A percentile compares a stretch with the other conserved stretches of the same genome.
These are phyloP conservation scores for Drusus annulatus DNA, from an alignment of 1,140 invertebrate species.

Conservation along the genomic window DNA sequence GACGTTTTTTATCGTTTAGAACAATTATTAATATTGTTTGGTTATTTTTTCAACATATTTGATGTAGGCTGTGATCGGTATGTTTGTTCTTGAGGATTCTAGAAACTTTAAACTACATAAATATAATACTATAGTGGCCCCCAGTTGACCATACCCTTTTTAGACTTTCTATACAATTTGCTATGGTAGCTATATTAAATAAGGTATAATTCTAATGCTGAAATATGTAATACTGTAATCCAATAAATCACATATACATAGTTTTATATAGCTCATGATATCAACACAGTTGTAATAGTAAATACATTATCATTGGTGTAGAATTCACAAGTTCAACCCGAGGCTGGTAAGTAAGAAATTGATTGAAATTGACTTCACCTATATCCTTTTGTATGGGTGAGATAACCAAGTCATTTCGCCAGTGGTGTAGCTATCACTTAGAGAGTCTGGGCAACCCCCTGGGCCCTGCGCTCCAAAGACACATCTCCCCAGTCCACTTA, in stretches of 20 bases:
- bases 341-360: too few species aligned
- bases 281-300: not conserved
- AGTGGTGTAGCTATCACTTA: too few species aligned
- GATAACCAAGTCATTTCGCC: too few species aligned
- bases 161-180: conserved; percentile 12
- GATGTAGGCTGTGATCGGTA: conserved; percentile 52
- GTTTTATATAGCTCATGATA: not conserved
- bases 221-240: not conserved
- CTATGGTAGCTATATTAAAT: conserved; percentile 4
- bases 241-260: not conserved
- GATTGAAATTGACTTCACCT: too few species aligned
- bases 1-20: not conserved
- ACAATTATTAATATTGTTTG: too few species aligned
- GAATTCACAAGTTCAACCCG: too few species aligned
- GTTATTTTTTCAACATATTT: too few species aligned
- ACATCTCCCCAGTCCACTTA: too few species aligned
- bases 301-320: not conserved
- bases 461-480: too few species aligned
- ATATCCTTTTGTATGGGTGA: too few species aligned
- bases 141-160: not conserved
- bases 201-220: not conserved
- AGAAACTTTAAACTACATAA: not conserved
- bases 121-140: not conserved
- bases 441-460: too few species aligned
- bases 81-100: conserved; percentile 27